A percentile compares a stretch with the other conserved stretches of the same genome.
These are phyloP conservation scores for Goniozus legneri DNA, from an alignment of 1,140 invertebrate genomes.

Conservation along the genomic window DNA sequence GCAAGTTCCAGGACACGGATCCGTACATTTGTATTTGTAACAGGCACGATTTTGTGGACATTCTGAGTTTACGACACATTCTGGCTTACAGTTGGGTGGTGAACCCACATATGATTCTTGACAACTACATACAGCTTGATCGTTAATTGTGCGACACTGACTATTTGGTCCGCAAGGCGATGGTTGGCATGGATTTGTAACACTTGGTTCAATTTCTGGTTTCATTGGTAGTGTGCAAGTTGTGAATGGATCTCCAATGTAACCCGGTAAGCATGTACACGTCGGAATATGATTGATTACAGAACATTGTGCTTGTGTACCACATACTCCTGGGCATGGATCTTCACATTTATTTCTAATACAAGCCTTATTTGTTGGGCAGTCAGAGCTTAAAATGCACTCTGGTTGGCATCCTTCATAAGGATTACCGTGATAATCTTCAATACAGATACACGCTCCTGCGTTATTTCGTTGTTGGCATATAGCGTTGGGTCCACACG, in stretches of 20 bases:
- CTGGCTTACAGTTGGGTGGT: slow-evolving; percentile 72
- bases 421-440: slow-evolving; percentile 57
- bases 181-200: slow-evolving; percentile 50
- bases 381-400: slow-evolving; percentile 60
- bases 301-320: slow-evolving; percentile 56
- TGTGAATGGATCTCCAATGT: slow-evolving; percentile 60
- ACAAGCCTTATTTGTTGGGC: slow-evolving; percentile 59
- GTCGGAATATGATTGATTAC: slow-evolving; percentile 65
- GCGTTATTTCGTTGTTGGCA: slow-evolving; percentile 54
- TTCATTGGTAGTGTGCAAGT: slow-evolving; percentile 47
- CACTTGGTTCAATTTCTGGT: slow-evolving; percentile 20
- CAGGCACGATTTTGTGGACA: slow-evolving; percentile 76
- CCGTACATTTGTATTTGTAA: slow-evolving; percentile 71
- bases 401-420: slow-evolving; percentile 59
- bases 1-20: slow-evolving; percentile 77
- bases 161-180: slow-evolving; percentile 60
- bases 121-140: slow-evolving; percentile 58
- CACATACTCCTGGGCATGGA: slow-evolving; percentile 61
- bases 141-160: slow-evolving; percentile 53
- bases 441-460: slow-evolving; percentile 56
- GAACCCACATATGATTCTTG: slow-evolving; percentile 55
- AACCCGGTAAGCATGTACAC: slow-evolving; percentile 61
- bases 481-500: slow-evolving; percentile 59
- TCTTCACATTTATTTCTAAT: slow-evolving; percentile 59
- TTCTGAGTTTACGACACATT: slow-evolving; percentile 76